Conservation (phyloP, 2,888 invertebrate genomes). For the Dioctria linearis region DNA sequence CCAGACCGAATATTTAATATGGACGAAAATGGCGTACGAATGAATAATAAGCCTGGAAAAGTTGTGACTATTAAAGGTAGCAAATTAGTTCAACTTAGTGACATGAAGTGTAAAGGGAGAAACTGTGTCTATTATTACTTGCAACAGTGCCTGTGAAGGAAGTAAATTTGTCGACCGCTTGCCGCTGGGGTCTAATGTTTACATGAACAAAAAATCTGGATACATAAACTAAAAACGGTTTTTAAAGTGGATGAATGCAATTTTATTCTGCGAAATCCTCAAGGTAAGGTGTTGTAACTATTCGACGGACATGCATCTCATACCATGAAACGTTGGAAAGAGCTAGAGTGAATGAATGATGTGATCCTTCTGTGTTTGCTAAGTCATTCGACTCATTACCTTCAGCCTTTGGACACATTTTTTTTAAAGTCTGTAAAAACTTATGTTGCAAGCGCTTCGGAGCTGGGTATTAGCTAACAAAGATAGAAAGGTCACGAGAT, state of each 20-base stretch:
- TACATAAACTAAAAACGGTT: slow-evolving; percentile 61
- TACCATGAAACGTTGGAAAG: slow-evolving; percentile 33
- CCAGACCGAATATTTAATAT: slow-evolving; percentile 66
- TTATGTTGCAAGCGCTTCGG: neutral
- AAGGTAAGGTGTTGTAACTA: slow-evolving; percentile 60
- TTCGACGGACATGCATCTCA: slow-evolving; percentile 59
- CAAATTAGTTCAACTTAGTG: no score
- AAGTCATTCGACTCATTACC: slow-evolving; percentile 36
- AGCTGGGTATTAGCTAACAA: neutral
- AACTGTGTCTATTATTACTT: slow-evolving; percentile 64
- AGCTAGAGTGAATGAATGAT: slow-evolving; percentile 36
- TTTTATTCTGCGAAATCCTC: slow-evolving; percentile 60
- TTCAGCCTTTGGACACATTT: no score
- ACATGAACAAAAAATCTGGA: slow-evolving; percentile 63
- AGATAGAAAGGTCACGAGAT: slow-evolving; percentile 33
- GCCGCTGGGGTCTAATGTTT: slow-evolving; percentile 61
- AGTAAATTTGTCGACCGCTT: slow-evolving; percentile 61
- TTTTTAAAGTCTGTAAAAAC: slow-evolving; percentile 38
- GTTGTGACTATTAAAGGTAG: slow-evolving; percentile 64
- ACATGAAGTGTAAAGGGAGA: no score
- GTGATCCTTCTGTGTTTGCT: slow-evolving; percentile 35
- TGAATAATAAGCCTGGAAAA: slow-evolving; percentile 66
- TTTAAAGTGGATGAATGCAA: slow-evolving; percentile 62
- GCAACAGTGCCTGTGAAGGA: slow-evolving; percentile 66
- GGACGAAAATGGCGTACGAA: slow-evolving; percentile 67